These are phyloP conservation scores for Ceratoteleas bidentatus DNA, from an alignment of 1,140 invertebrate species.

Conservation along the genomic window DNA sequence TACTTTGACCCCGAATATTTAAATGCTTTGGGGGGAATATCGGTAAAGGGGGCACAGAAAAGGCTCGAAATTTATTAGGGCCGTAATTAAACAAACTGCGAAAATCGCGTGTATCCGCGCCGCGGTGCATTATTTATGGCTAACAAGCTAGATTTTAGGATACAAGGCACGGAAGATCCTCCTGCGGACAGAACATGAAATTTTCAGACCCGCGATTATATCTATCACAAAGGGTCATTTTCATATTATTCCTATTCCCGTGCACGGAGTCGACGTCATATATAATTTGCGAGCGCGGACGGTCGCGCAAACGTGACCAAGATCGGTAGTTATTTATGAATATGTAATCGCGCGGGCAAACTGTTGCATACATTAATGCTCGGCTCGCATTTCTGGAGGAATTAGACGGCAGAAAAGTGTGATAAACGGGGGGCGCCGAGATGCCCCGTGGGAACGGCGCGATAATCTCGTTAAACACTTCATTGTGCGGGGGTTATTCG, in stretches of 20 bases:
- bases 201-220: conserved; percentile 42
- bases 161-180: conserved; percentile 26
- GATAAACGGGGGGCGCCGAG: conserved; percentile 16
- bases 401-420: conserved; percentile 44
- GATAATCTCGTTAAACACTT: conserved; percentile 47
- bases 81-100: conserved; percentile 27
- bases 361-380: conserved; percentile 55
- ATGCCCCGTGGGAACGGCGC: conserved; percentile 22
- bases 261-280: conserved; percentile 34
- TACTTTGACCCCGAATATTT: no score
- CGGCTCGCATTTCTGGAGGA: conserved; percentile 39
- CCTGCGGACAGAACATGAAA: conserved; percentile 41
- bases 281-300: conserved; percentile 46
- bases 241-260: conserved; percentile 57
- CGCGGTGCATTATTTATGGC: conserved; percentile 28
- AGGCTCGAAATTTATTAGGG: background rate
- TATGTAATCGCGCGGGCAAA: conserved; percentile 44
- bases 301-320: conserved; percentile 54
- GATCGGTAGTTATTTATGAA: conserved; percentile 60
- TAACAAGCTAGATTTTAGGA: conserved; percentile 42
- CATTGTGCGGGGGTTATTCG: conserved; percentile 23
- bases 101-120: conserved; percentile 10
- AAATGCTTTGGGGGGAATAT: no score
- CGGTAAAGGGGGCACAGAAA: no score
- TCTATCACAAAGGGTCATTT: conserved; percentile 57